phyloP scores from a whole-genome alignment of 1,140 invertebrate species.

The Mesaphorura yosii region DNA sequence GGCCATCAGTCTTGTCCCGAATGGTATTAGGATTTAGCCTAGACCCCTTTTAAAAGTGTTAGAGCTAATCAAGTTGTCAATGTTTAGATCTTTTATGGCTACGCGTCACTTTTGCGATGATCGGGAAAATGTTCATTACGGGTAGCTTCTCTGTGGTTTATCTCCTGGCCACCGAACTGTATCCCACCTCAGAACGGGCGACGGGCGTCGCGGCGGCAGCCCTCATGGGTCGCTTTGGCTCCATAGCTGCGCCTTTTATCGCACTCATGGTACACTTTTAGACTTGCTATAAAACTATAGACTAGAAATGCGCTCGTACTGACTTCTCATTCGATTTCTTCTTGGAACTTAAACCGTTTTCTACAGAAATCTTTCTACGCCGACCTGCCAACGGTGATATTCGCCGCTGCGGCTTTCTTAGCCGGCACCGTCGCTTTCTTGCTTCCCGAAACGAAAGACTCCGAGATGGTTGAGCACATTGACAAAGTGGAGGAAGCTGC shows the following conservation, averaged over 20 bases:
- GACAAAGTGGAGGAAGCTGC: constrained; percentile 6
- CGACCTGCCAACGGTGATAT: constrained; percentile 13
- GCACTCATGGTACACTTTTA: too few relatives aligned
- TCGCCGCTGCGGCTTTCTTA: constrained; percentile 2
- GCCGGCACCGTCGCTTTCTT: constrained; percentile 3
- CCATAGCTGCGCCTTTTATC: constrained; percentile 12
- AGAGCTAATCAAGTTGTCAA: too few relatives aligned
- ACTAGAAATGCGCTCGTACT: too few relatives aligned
- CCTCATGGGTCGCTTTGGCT: constrained; percentile 13
- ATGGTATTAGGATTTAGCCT: too few relatives aligned
- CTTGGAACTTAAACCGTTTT: too few relatives aligned
- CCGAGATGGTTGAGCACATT: constrained; percentile 6
- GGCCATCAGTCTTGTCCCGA: neutral
- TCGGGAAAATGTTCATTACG: constrained; percentile 39
- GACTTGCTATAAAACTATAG: too few relatives aligned
- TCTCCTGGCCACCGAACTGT: constrained; percentile 38
- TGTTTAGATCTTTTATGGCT: too few relatives aligned
- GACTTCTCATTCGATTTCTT: too few relatives aligned
- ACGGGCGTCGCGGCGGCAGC: constrained; percentile 12
- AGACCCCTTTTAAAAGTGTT: too few relatives aligned
- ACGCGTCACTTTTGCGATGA: constrained; percentile 30
- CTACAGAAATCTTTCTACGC: constrained; percentile 4
- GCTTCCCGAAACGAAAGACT: constrained; percentile 13
- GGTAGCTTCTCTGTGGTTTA: constrained; percentile 34
- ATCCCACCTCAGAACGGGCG: constrained; percentile 38